Base-by-base conservation (phyloP, 2,888 invertebrate genomes). In the Mystacides longicornis region DNA sequence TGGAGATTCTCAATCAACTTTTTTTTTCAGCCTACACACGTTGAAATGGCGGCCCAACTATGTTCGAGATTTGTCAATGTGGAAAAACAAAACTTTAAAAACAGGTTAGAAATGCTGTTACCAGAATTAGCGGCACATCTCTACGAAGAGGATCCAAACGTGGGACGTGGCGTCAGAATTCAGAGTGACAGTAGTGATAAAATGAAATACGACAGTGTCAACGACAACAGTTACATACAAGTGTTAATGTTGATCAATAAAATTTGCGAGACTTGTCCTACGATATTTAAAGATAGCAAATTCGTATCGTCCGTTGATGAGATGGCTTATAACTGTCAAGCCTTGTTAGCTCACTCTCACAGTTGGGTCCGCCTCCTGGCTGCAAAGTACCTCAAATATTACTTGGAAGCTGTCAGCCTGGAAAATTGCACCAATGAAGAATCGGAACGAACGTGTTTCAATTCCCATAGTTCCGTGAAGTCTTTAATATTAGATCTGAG, bases 331-430 rank as follows among this genome's bases (percentile, higher is more conserved):
- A 80, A 83, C 65, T 81, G 84, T 63, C 87, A 90, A 69, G 77
- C 75, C 18, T 78, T 91, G 45, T 68, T 95, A 16, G 83, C 80
- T 0, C 86, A 95, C 69, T 87, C 90, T 14, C 94, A 95, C 67
- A 80, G 84, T 27, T 93, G 93, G 93, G 90, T 95, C 0, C 81
- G 93, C 53, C 73, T 91, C 47, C 81, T 82, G 56, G 81, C 92
- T 0, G 81, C 86, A 0, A 89, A 91, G 68, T 78, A 93, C 59
- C 70, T 94, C 45, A 87, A 88, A 0, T 78, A 82, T 48, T 76
- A 93, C 50, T 72, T 95, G 53, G 74, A 81, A 0, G 71, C 78
- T 1, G 78, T 81, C 20, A 64, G 65, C 47, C 64, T 80, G 55
- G 66, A 82, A 3, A 69, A 70, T 23, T n/a, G n/a, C n/a, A 67